These are phyloP conservation scores for Silvanus unidentatus DNA, from an alignment of 2,888 invertebrate genomes.

Conservation along the genomic window DNA sequence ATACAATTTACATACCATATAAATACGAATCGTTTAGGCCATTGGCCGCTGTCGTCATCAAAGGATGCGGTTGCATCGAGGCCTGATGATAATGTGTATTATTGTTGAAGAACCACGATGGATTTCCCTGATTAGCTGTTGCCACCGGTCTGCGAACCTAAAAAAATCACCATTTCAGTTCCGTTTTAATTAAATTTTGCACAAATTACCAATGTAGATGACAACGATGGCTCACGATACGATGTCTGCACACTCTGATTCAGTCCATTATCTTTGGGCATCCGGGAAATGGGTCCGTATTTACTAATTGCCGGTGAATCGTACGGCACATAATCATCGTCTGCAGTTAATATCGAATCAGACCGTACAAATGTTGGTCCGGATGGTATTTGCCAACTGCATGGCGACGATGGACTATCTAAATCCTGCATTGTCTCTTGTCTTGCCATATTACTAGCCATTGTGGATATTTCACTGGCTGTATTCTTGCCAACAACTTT, in stretches of 20 bases:
- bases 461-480: slow-evolving; percentile 43
- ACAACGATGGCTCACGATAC: slow-evolving; percentile 23
- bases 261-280: slow-evolving; percentile 36
- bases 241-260: slow-evolving; percentile 28
- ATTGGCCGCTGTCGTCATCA: not conserved
- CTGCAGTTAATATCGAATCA: slow-evolving; percentile 53
- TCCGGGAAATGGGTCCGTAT: slow-evolving; percentile 63
- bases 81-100: slow-evolving; percentile 36
- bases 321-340: slow-evolving; percentile 63
- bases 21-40: not conserved
- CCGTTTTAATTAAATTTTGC: not conserved
- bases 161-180: slow-evolving; percentile 10
- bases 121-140: slow-evolving; percentile 44
- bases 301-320: slow-evolving; percentile 60
- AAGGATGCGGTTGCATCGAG: slow-evolving; percentile 29
- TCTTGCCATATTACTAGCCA: slow-evolving; percentile 41
- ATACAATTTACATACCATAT: slow-evolving; percentile 1
- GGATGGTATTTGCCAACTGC: slow-evolving; percentile 36
- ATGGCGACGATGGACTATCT: slow-evolving; percentile 41
- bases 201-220: slow-evolving; percentile 1
- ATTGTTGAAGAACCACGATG: slow-evolving; percentile 39
- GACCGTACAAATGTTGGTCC: slow-evolving; percentile 48
- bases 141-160: slow-evolving; percentile 47
- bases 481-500: slow-evolving; percentile 53
- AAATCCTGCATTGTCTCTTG: slow-evolving; percentile 40